Conservation (phyloP, 2,797 vertebrate genomes). For the Vireo griseus region DNA sequence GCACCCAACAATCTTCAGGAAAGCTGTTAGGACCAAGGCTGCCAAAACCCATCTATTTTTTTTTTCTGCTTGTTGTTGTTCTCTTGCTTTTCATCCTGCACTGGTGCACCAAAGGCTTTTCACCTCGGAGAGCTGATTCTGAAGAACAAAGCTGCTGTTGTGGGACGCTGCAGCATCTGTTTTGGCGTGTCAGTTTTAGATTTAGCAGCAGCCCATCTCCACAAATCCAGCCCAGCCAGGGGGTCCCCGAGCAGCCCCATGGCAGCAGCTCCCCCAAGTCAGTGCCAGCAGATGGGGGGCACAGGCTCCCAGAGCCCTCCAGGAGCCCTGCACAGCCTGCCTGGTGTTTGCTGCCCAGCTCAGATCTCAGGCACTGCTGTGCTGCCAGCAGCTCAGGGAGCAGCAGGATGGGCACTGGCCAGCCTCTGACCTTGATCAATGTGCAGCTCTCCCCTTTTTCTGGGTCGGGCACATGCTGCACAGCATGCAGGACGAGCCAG, state of each 20-base stretch:
- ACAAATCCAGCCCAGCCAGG: neutral
- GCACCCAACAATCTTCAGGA: conserved; percentile 5
- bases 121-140: neutral
- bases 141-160: conserved; percentile 30
- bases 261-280: neutral
- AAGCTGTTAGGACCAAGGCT: conserved; percentile 5
- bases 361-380: neutral
- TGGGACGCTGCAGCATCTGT: conserved; percentile 25
- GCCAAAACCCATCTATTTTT: neutral
- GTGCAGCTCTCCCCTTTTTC: neutral
- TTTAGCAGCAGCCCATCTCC: conserved; percentile 20
- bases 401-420: neutral
- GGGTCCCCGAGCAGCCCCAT: neutral
- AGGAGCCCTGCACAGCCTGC: neutral
- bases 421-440: neutral
- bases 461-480: neutral
- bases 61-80: neutral
- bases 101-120: neutral
- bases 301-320: neutral
- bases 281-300: neutral
- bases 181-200: conserved; percentile 1
- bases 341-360: neutral
- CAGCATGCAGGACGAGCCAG: neutral
- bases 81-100: neutral
- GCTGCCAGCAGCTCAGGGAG: neutral